phyloP scores from a whole-genome alignment of 2,888 invertebrate genomes.

The Chalcis sispes region DNA sequence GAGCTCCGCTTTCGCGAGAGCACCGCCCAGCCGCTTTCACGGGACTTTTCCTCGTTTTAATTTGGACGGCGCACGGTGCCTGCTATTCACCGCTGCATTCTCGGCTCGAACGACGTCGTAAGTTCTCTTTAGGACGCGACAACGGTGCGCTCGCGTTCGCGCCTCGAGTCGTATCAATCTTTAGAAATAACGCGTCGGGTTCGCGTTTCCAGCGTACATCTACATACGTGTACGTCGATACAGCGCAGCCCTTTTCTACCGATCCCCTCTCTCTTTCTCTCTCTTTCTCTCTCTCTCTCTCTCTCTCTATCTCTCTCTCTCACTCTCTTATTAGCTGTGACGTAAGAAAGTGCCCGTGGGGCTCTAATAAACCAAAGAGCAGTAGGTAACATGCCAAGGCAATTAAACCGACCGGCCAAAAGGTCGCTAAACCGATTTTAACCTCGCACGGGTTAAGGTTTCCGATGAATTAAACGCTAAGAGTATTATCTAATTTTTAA shows the following conservation, averaged over 20 bases:
- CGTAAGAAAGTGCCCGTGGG: constrained; percentile 14
- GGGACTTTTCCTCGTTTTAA: too few species aligned
- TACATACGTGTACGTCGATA: too few species aligned
- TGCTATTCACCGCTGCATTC: too few species aligned
- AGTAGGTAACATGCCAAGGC: background rate
- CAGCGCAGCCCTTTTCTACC: background rate
- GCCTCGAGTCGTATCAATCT: background rate
- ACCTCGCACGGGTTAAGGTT: constrained; percentile 14
- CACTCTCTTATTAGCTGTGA: background rate
- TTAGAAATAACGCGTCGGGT: constrained; percentile 8
- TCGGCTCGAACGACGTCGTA: too few species aligned
- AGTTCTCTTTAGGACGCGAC: background rate
- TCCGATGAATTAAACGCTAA: too few species aligned
- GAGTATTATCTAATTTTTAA: too few species aligned
- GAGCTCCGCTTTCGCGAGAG: background rate
- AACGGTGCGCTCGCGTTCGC: background rate
- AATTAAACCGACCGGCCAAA: constrained; percentile 25
- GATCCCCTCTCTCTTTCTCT: background rate
- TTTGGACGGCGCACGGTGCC: too few species aligned
- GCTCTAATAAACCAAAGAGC: constrained; percentile 14
- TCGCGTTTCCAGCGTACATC: background rate
- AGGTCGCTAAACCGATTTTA: constrained; percentile 28
- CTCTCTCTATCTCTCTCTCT: background rate
- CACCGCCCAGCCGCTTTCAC: background rate
- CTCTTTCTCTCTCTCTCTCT: background rate